A percentile compares a stretch with the other conserved stretches of the same genome.
phyloP scores from a whole-genome alignment of 2,113 vertebrate species.

The Cyphomyrus discorhynchus region DNA sequence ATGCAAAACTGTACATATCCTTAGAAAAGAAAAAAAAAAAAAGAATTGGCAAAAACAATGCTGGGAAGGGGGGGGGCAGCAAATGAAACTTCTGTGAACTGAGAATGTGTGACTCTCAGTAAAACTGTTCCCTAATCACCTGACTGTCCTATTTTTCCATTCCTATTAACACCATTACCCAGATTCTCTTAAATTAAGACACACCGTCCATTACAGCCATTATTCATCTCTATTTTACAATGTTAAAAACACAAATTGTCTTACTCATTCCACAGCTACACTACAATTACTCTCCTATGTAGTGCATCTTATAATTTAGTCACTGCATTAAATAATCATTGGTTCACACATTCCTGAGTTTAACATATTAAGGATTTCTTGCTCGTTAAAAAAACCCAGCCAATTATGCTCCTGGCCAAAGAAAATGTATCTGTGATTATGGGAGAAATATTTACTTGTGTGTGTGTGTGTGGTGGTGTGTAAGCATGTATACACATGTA shows the following conservation, averaged over 20 bases:
- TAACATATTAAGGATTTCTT: slow-evolving; percentile 9
- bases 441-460: not conserved
- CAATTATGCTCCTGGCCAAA: not conserved
- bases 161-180: not conserved
- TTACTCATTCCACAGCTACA: not conserved
- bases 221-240: not conserved
- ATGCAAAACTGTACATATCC: slow-evolving; percentile 99
- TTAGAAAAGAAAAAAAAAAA: slow-evolving; percentile 81
- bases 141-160: not conserved
- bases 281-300: not conserved
- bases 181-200: slow-evolving; percentile 2
- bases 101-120: slow-evolving; percentile 41
- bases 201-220: not conserved
- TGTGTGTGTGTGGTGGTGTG: not conserved
- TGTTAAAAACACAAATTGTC: not conserved
- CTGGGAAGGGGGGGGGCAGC: slow-evolving; percentile 67
- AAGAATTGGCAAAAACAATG: slow-evolving; percentile 75
- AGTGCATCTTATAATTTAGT: slow-evolving; percentile 9
- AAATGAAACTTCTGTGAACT: slow-evolving; percentile 74
- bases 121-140: not conserved
- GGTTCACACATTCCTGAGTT: slow-evolving; percentile 59
- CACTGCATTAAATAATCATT: slow-evolving; percentile 43
- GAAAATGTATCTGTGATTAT: not conserved
- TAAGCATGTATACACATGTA: too few relatives aligned
- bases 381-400: not conserved